Evolutionary conservation across 2,797 vertebrate genomes (phyloP), one percentile per base, ranked within the genome.

Genomic region (Myotis myotis): DNA sequence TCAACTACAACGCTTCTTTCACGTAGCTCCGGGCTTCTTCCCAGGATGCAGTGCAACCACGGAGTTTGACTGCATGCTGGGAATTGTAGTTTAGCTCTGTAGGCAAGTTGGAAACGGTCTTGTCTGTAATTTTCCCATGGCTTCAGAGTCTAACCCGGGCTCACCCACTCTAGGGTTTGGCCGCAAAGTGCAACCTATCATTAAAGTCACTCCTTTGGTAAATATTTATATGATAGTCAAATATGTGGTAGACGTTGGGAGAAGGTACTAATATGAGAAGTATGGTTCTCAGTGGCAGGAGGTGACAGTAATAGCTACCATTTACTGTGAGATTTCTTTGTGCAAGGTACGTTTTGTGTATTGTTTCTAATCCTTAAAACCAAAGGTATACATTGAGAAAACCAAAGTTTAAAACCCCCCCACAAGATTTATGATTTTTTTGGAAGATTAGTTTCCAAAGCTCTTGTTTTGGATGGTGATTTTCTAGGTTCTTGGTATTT

Each of bases 51-150:
- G 17, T 17, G 44, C 44, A 47, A 28, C 13, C 16, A 13, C n/a
- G 8, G 60, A 0, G 4, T 55, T 17, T 22, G 17, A 5, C 0
- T 64, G 96, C 79, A 22, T 60, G 19, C 74, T 91, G 95, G 96
- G 92, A 94, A 20, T 38, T 92, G 93, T 91, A 96, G 96, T 97
- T 87, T 51, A 64, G 1, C 6, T 8, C 2, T 8, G 36, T 16
- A 28, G 6, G 0, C 11, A 1, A 33, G 8, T 8, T 16, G 13
- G 53, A 30, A 5, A 6, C 1, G 1, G 17, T 23, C 0, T 57
- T 51, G 11, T 5, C 8, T 0, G 49, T 13, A 8, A 0, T 75
- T 76, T 64, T 25, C 20, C 41, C 9, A 2, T 2, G n/a, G 36
- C 1, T 0, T 51, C 6, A 11, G 5, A 7, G 22, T 70, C 12